phyloP scores from a whole-genome alignment of 2,113 vertebrate genomes.

The Cyanoliseus patagonus region DNA sequence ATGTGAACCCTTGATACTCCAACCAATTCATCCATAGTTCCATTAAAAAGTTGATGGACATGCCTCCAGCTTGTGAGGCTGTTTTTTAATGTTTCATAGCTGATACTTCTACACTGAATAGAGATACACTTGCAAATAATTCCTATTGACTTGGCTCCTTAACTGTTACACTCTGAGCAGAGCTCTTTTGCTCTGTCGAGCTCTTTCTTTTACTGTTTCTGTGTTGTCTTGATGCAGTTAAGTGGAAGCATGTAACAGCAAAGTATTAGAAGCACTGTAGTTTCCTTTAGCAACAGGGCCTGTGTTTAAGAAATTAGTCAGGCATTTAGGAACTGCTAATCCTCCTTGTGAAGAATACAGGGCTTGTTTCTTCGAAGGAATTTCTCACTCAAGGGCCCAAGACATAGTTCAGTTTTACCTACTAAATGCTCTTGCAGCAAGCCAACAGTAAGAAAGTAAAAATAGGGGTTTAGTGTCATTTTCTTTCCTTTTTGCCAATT shows the following conservation, averaged over 20 bases:
- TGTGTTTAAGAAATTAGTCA: conserved; percentile 44
- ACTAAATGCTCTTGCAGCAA: neutral
- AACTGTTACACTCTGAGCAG: neutral
- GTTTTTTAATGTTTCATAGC: neutral
- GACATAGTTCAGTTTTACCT: neutral
- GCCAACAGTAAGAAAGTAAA: neutral
- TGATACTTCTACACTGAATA: neutral
- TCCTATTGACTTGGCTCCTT: neutral
- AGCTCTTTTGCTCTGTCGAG: neutral
- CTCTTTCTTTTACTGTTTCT: neutral
- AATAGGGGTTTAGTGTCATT: neutral
- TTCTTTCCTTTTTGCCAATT: neutral
- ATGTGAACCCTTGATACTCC: neutral
- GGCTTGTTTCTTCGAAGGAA: conserved; percentile 22
- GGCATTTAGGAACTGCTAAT: conserved; percentile 51
- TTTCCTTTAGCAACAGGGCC: neutral
- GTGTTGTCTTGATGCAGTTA: neutral
- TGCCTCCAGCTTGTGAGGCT: neutral
- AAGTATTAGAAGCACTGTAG: neutral
- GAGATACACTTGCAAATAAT: neutral
- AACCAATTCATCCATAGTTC: neutral
- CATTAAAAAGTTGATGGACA: neutral
- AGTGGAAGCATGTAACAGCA: neutral
- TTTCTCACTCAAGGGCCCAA: neutral
- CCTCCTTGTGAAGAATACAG: conserved; percentile 21